These are phyloP conservation scores for Salvelinus fontinalis DNA, from an alignment of 2,113 vertebrate species.

Conservation along the genomic window DNA sequence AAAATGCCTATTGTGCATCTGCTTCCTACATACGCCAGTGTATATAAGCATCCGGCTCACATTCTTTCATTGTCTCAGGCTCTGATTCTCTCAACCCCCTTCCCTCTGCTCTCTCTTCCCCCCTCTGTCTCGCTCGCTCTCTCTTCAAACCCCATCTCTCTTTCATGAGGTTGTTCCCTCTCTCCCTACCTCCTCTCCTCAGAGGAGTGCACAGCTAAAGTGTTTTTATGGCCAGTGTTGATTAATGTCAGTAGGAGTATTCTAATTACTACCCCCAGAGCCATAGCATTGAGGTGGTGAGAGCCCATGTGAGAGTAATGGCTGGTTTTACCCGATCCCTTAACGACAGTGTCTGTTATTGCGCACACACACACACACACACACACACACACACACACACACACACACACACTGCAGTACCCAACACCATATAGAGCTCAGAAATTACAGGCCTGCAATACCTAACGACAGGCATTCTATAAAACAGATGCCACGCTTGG, in stretches of 20 bases:
- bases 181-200: conserved; percentile 28
- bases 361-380: too few relatives aligned
- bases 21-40: conserved; percentile 16
- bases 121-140: conserved; percentile 10
- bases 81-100: background rate
- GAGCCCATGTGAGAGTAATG: conserved; percentile 18
- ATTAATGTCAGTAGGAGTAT: conserved; percentile 38
- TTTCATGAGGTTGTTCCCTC: background rate
- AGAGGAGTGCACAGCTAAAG: conserved; percentile 14
- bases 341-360: background rate
- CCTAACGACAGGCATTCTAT: conserved; percentile 32
- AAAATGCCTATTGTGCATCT: conserved; percentile 41
- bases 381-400: background rate
- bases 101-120: background rate
- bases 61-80: background rate
- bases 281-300: conserved; percentile 8
- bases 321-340: conserved; percentile 11
- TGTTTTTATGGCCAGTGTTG: conserved; percentile 43
- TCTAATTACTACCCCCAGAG: conserved; percentile 10
- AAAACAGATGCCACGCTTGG: conserved; percentile 26
- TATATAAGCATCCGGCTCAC: background rate
- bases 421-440: background rate
- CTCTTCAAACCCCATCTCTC: background rate
- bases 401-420: background rate
- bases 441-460: conserved; percentile 4